These are phyloP conservation scores for Papilio glaucus DNA, from an alignment of 1,140 invertebrate genomes.

Conservation along the genomic window DNA sequence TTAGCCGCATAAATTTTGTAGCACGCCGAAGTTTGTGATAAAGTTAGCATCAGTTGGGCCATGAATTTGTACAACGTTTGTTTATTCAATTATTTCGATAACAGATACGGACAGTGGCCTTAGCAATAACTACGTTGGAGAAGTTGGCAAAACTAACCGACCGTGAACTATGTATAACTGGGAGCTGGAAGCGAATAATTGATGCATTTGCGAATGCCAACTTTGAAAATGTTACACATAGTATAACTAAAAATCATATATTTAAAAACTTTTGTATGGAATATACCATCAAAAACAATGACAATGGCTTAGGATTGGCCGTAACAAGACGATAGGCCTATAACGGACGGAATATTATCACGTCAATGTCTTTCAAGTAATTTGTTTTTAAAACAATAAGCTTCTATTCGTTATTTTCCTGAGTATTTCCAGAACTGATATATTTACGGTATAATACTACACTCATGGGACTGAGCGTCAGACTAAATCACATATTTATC, in stretches of 20 bases:
- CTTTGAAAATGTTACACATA: not conserved
- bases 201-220: constrained; percentile 15
- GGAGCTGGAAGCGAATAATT: constrained; percentile 5
- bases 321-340: too few species aligned
- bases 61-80: constrained; percentile 16
- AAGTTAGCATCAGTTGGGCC: not conserved
- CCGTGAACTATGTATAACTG: constrained; percentile 32
- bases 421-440: not conserved
- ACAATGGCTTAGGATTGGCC: too few species aligned
- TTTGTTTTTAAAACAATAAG: not conserved
- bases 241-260: not conserved
- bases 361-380: not conserved
- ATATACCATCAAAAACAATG: not conserved
- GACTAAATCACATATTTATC: constrained; percentile 26
- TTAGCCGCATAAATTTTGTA: not conserved
- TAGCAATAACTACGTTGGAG: not conserved
- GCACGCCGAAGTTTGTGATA: not conserved
- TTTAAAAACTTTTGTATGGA: not conserved
- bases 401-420: not conserved
- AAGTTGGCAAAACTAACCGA: constrained; percentile 26
- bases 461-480: constrained; percentile 13
- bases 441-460: constrained; percentile 20
- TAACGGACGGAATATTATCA: too few species aligned
- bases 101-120: constrained; percentile 17
- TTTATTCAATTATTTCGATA: constrained; percentile 29